Evolutionary conservation across 2,797 vertebrate species (phyloP).

Genomic region (Meriones psammophilus): DNA sequence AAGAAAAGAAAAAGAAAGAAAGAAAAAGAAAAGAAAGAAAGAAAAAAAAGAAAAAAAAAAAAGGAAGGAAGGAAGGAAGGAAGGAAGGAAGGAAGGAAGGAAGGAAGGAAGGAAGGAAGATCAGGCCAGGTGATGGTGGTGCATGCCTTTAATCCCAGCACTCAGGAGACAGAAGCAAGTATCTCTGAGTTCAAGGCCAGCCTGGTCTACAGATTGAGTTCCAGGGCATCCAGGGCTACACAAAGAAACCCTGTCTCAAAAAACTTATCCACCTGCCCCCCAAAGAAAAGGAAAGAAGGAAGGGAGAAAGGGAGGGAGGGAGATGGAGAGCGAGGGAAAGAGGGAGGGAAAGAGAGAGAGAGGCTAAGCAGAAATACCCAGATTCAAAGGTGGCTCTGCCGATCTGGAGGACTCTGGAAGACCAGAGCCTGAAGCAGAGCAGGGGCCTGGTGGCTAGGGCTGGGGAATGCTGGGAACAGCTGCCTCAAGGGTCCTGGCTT

Average conservation of each 20-base stretch:
- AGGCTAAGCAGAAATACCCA: neutral
- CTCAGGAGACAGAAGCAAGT: neutral
- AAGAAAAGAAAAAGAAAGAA: neutral
- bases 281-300: neutral
- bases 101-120: neutral
- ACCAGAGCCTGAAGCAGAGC: neutral
- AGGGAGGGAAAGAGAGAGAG: neutral
- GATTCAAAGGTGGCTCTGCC: neutral
- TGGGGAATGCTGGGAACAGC: too few relatives aligned
- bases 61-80: neutral
- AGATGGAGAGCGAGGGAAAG: too few relatives aligned
- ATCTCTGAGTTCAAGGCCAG: neutral
- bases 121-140: neutral
- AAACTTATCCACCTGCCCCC: neutral
- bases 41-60: too few relatives aligned
- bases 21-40: too few relatives aligned
- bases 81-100: too few relatives aligned
- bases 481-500: accelerated
- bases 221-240: neutral
- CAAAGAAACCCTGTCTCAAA: neutral
- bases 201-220: neutral
- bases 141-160: neutral
- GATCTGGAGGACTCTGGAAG: neutral
- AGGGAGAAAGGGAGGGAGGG: neutral
- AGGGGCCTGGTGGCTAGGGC: too few relatives aligned